phyloP scores from a whole-genome alignment of 2,888 invertebrate genomes.

The Xanthorhoe spadicearia region DNA sequence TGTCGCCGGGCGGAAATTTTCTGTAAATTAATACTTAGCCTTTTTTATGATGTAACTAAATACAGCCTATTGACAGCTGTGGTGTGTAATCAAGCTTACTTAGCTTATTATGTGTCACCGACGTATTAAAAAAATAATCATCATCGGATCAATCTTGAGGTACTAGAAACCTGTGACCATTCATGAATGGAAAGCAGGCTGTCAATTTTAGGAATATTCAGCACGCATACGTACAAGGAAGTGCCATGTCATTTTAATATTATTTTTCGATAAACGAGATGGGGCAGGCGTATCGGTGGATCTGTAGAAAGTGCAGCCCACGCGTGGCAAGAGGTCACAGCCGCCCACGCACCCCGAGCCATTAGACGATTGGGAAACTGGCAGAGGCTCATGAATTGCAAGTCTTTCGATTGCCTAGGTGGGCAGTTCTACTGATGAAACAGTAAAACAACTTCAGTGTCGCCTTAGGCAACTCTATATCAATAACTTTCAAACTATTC shows the following conservation, averaged over 20 bases:
- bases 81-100: conserved; percentile 56
- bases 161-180: not conserved
- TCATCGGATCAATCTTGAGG: not conserved
- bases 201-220: conserved; percentile 13
- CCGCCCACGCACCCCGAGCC: conserved; percentile 66
- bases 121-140: conserved; percentile 25
- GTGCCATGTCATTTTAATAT: conserved; percentile 43
- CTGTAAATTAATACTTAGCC: conserved; percentile 51
- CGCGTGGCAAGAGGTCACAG: conserved; percentile 76
- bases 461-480: not conserved
- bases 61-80: conserved; percentile 64
- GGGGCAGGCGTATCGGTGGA: conserved; percentile 56
- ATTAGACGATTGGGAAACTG: conserved; percentile 62
- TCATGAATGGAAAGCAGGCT: not conserved
- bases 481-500: not conserved
- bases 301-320: conserved; percentile 74
- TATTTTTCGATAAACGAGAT: conserved; percentile 50
- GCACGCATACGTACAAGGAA: conserved; percentile 32
- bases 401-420: conserved; percentile 20
- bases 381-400: conserved; percentile 28
- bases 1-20: conserved; percentile 50
- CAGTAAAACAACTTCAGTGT: conserved; percentile 16
- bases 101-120: conserved; percentile 37
- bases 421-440: conserved; percentile 9
- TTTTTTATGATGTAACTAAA: conserved; percentile 65